Evolutionary conservation across 2,888 invertebrate species (phyloP).

Genomic region (Volucella inflata): DNA sequence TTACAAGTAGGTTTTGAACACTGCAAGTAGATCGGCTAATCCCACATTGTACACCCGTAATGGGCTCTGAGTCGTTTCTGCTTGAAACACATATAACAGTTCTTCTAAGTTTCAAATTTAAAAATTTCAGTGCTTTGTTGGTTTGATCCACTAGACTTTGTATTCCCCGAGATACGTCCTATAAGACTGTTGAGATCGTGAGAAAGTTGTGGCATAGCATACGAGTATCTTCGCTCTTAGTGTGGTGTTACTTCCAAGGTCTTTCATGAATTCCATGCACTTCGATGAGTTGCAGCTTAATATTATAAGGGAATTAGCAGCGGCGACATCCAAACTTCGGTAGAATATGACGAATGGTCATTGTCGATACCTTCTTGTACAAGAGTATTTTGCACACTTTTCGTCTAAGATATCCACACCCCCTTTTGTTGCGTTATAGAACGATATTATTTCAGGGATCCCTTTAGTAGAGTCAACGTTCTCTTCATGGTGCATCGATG

Average conservation of each 20-base stretch:
- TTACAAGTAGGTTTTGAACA: slow-evolving; percentile 3
- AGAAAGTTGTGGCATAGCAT: slow-evolving; percentile 9
- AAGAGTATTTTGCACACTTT: slow-evolving; percentile 7
- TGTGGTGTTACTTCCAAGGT: not conserved
- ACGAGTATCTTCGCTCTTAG: slow-evolving; percentile 2
- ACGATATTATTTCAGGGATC: slow-evolving; percentile 1
- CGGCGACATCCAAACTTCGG: slow-evolving; percentile 7
- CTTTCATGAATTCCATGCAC: too few species aligned
- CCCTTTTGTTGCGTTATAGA: slow-evolving; percentile 8
- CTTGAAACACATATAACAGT: slow-evolving; percentile 7
- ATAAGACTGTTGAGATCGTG: too few species aligned
- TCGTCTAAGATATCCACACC: slow-evolving; percentile 2
- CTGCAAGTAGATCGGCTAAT: slow-evolving; percentile 4
- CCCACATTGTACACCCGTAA: not conserved
- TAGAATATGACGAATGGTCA: slow-evolving; percentile 17
- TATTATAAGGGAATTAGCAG: slow-evolving; percentile 1
- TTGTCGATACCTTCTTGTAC: slow-evolving; percentile 1
- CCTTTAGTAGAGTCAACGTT: slow-evolving; percentile 5
- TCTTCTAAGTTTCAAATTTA: slow-evolving; percentile 3
- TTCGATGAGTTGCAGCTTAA: not conserved
- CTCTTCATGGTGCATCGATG: not conserved
- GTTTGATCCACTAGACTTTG: not conserved
- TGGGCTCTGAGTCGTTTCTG: too few species aligned
- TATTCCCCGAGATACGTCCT: slow-evolving; percentile 5
- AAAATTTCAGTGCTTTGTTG: not conserved